Percentiles rank a stretch among this genome's conserved stretches.
Conservation (phyloP, 2,113 vertebrate species). For the Glaucomys volans region DNA sequence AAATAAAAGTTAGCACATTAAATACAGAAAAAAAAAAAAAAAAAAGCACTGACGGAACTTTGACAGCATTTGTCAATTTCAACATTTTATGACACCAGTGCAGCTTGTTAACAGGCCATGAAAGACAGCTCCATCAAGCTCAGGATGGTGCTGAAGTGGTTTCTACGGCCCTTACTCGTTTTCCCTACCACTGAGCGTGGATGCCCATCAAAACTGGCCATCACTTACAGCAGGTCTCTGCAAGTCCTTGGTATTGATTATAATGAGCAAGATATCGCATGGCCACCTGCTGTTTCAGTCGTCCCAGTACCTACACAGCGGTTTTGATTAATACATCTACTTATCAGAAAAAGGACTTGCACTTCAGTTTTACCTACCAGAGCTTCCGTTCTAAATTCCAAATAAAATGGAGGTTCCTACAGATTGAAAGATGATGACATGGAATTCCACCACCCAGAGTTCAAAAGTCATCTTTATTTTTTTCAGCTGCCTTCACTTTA, state of each 20-base stretch:
- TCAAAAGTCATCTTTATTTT: slow-evolving; percentile 23
- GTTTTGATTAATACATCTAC: slow-evolving; percentile 81
- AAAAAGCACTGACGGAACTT: neutral
- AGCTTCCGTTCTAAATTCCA: slow-evolving; percentile 75
- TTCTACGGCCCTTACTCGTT: slow-evolving; percentile 80
- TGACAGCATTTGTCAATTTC: slow-evolving; percentile 82
- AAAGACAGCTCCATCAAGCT: slow-evolving; percentile 84
- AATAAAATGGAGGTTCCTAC: slow-evolving; percentile 49
- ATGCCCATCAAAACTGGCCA: slow-evolving; percentile 85
- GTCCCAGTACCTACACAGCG: slow-evolving; percentile 23
- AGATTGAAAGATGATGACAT: slow-evolving; percentile 63
- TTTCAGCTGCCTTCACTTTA: too few species aligned
- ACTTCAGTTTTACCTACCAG: slow-evolving; percentile 70
- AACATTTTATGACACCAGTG: slow-evolving; percentile 77
- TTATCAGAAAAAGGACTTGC: slow-evolving; percentile 67
- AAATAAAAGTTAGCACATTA: slow-evolving; percentile 72
- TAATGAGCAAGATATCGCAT: slow-evolving; percentile 87
- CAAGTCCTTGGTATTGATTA: slow-evolving; percentile 87
- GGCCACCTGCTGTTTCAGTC: slow-evolving; percentile 68
- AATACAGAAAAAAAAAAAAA: neutral
- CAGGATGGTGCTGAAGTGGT: slow-evolving; percentile 79
- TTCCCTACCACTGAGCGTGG: slow-evolving; percentile 85
- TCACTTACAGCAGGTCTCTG: slow-evolving; percentile 84
- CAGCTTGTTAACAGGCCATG: slow-evolving; percentile 86
- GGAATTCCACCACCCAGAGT: slow-evolving; percentile 55